These are phyloP conservation scores for Leistus spinibarbis DNA, from an alignment of 2,888 invertebrate genomes.

Conservation along the genomic window DNA sequence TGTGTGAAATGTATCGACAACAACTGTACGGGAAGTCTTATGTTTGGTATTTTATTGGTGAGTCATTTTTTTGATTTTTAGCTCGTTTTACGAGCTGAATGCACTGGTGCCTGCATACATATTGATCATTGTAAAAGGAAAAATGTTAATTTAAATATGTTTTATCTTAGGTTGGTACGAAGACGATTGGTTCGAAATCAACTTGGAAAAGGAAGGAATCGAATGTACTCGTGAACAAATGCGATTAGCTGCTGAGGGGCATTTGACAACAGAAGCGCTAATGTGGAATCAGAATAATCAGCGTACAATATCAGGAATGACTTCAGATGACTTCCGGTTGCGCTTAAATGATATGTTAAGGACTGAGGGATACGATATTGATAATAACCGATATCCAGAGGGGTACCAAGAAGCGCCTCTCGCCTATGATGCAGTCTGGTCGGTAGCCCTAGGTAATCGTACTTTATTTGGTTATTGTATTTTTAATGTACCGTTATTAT, in stretches of 20 bases:
- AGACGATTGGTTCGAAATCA: constrained; percentile 97
- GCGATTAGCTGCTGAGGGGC: constrained; percentile 93
- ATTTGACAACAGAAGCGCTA: constrained; percentile 96
- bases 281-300: constrained; percentile 98
- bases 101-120: constrained; percentile 18
- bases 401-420: constrained; percentile 98
- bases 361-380: constrained; percentile 83
- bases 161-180: constrained; percentile 87
- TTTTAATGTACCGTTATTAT: too few species aligned
- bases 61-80: constrained; percentile 50
- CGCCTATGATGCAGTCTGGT: constrained; percentile 99
- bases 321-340: constrained; percentile 86
- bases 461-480: too few species aligned
- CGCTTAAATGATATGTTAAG: constrained; percentile 82
- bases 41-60: constrained; percentile 99
- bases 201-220: constrained; percentile 83
- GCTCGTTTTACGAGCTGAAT: background rate
- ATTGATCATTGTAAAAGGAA: constrained; percentile 26
- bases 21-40: constrained; percentile 92
- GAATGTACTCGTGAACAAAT: constrained; percentile 94
- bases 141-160: background rate
- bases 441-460: constrained; percentile 93
- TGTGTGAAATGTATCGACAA: constrained; percentile 96
- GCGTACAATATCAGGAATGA: constrained; percentile 95
- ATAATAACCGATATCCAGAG: constrained; percentile 85